Evolutionary conservation across 2,113 vertebrate species (phyloP), one percentile per base, ranked within the genome.

Genomic region (Megatriorchis doriae): DNA sequence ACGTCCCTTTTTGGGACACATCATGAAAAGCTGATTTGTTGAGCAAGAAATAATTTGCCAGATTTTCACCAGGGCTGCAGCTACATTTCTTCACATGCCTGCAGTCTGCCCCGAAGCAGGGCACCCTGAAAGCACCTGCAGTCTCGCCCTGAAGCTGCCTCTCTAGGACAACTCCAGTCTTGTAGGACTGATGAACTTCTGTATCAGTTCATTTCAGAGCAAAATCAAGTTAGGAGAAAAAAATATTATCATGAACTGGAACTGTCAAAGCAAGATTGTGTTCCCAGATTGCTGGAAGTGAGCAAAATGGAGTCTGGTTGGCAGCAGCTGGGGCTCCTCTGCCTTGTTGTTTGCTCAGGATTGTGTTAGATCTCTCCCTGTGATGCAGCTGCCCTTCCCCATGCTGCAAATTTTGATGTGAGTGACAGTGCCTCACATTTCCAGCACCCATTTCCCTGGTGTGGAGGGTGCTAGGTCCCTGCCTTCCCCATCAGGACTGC

Each of bases 301-400:
- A 93, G 85, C 26, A 26, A 31, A 89, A 26, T 7, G 6, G 68
- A 85, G 85, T 10, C 81, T 52, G 88, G 43, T 34, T 1, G 3
- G 92, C 47, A 79, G 88, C 95, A 93, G 71, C 90, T 92, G 88
- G 21, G 85, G 66, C 62, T 96, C 47, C 86, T 78, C 62, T 2
- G 0, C 6, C 63, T 38, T 16, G 22, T n/a, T 29, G 11, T 67
- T 65, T 67, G 36, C 62, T 68, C 58, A 43, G 79, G 78, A 32
- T n/a, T 19, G 3, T 21, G 52, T 78, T 34, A 52, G 47, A 47
- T 29, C 62, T 72, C 38, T 47, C 38, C 40, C 43, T 31, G n/a
- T 0, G 0, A 10, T 45, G 32, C 66, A 65, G 38, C 14, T 68
- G 55, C 14, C 14, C 31, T 80, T 86, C 53, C 26, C 50, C 20